phyloP scores from a whole-genome alignment of 2,113 vertebrate species.

The Cavia porcellus region DNA sequence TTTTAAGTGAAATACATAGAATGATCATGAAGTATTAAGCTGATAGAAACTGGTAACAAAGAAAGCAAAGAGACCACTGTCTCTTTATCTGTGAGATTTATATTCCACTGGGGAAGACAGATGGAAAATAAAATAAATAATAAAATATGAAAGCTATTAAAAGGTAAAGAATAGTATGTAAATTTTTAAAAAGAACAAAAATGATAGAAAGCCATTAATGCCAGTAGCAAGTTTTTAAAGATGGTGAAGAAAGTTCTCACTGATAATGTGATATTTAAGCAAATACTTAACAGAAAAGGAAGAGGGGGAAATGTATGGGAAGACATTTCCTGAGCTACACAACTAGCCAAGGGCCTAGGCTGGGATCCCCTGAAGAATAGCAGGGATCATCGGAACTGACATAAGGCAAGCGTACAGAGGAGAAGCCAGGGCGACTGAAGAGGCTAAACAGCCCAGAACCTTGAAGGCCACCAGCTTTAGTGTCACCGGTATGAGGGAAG shows the following conservation, averaged over 20 bases:
- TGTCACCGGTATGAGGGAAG: neutral
- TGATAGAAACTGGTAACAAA: neutral
- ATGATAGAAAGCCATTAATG: neutral
- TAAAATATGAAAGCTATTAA: neutral
- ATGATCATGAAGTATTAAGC: neutral
- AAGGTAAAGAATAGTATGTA: neutral
- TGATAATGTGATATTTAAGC: neutral
- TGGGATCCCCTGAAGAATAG: neutral
- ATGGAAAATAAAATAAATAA: neutral
- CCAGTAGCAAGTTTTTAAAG: neutral
- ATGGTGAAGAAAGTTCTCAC: neutral
- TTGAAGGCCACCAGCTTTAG: neutral
- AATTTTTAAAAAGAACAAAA: neutral
- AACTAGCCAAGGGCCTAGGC: accelerated
- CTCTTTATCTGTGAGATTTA: neutral
- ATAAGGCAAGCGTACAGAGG: neutral
- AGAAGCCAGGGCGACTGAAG: neutral
- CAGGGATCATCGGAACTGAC: neutral
- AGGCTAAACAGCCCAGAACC: neutral
- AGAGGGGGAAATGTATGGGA: neutral
- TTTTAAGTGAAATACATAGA: neutral
- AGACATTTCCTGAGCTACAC: neutral
- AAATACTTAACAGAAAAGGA: neutral
- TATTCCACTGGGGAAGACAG: neutral
- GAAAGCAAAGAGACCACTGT: neutral